Percentiles rank a stretch among this genome's conserved stretches.
Evolutionary conservation across 64 coral and sea anemone genomes (phyloP).

Genomic region (Exaiptasia diaphana): DNA sequence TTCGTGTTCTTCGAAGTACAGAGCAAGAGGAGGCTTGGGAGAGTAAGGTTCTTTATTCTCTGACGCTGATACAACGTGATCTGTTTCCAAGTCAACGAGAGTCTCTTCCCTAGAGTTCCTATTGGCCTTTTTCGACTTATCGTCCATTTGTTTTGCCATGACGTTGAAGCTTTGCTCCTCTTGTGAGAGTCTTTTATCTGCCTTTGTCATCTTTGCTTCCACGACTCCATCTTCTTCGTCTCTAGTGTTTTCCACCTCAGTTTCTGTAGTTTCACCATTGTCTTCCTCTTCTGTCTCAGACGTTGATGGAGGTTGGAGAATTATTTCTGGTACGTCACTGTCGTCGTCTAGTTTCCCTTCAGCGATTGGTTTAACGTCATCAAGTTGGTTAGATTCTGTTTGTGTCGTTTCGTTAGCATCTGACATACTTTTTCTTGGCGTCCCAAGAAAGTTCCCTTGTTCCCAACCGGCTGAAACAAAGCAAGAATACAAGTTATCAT

Average conservation of each 20-base stretch:
- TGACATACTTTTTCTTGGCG: conserved; percentile 1
- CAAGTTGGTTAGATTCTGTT: not conserved
- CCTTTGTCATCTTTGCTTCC: not conserved
- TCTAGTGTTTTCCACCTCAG: conserved; percentile 40
- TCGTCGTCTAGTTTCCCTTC: not conserved
- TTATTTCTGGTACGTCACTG: conserved; percentile 27
- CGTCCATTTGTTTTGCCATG: not conserved
- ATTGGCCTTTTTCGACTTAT: not conserved
- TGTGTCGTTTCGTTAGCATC: not conserved
- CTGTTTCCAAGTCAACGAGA: conserved; percentile 47
- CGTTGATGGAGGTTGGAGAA: conserved; percentile 51
- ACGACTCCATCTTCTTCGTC: not conserved
- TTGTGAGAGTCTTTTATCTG: not conserved
- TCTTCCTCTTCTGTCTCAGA: conserved; percentile 46
- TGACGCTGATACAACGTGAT: conserved; percentile 9
- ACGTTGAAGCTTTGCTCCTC: not conserved
- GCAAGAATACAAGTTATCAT: too few species aligned
- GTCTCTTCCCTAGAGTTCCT: conserved; percentile 5
- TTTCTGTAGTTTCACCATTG: conserved; percentile 40
- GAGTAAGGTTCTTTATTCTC: not conserved
- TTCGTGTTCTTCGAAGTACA: conserved; percentile 10
- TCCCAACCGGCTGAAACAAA: not conserved
- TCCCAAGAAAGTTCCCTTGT: not conserved
- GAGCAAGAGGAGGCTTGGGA: not conserved
- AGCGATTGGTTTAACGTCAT: too few species aligned